Conservation (phyloP, 2,113 vertebrate genomes). For the Syngnathus floridae region DNA sequence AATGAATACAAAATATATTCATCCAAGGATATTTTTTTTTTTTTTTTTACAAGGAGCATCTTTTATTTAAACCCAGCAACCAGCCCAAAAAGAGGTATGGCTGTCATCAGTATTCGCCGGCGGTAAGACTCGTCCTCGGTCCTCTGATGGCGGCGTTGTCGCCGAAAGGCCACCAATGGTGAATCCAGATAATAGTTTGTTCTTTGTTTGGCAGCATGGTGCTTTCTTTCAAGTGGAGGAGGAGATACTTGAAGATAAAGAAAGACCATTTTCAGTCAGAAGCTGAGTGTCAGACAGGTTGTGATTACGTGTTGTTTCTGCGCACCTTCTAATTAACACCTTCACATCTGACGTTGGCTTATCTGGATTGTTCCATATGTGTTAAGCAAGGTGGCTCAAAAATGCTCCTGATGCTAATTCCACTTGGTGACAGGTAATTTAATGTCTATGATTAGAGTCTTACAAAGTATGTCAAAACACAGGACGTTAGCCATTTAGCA, state of each 20-base stretch:
- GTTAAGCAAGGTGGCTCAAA: background rate
- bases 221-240: constrained; percentile 40
- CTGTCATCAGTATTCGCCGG: background rate
- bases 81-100: background rate
- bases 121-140: constrained; percentile 19
- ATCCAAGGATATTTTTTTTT: background rate
- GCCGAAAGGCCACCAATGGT: constrained; percentile 28
- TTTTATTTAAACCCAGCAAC: background rate
- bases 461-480: no score
- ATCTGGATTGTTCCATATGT: background rate
- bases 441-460: background rate
- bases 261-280: constrained; percentile 15
- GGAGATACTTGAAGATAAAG: constrained; percentile 34
- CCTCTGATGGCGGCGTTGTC: constrained; percentile 18
- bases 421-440: background rate
- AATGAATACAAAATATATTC: background rate
- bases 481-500: no score
- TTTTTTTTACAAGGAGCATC: background rate
- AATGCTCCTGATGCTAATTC: background rate
- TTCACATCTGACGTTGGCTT: constrained; percentile 23
- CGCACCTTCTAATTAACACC: constrained; percentile 39
- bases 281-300: constrained; percentile 42
- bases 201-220: constrained; percentile 31
- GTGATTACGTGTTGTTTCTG: constrained; percentile 22
- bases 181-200: constrained; percentile 57